Percentiles rank a stretch among this genome's conserved stretches.
phyloP scores from a whole-genome alignment of 2,888 invertebrate species.

The Latrodectus hesperus region DNA sequence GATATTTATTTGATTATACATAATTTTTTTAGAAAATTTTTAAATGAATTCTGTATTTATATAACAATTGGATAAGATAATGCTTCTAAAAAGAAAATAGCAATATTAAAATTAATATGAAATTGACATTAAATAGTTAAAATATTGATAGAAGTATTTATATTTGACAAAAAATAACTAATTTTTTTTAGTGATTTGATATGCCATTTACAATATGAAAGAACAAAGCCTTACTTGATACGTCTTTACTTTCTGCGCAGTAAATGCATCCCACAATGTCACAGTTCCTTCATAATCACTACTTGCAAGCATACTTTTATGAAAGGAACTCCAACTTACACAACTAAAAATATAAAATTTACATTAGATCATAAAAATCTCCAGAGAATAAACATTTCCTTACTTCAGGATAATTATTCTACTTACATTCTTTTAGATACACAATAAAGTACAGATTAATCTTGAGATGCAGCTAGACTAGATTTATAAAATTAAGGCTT shows the following conservation, averaged over 20 bases:
- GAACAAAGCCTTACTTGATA: conserved; percentile 70
- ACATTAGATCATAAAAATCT: not conserved
- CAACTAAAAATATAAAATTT: conserved; percentile 79
- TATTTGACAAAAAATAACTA: no score
- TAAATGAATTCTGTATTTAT: no score
- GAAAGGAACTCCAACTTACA: conserved; percentile 94
- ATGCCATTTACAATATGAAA: not conserved
- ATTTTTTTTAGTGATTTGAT: no score
- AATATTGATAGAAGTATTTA: no score
- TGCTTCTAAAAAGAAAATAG: no score
- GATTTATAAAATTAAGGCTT: not conserved
- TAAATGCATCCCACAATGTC: conserved; percentile 91
- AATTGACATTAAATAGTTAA: no score
- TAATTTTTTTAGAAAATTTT: no score
- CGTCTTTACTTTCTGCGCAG: conserved; percentile 79
- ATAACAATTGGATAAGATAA: no score
- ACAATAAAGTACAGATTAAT: not conserved
- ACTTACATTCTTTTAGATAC: not conserved
- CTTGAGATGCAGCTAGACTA: not conserved
- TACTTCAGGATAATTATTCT: not conserved
- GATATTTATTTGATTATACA: no score
- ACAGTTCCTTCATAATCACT: conserved; percentile 96
- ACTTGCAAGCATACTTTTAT: conserved; percentile 89
- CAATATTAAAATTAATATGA: no score
- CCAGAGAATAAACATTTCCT: not conserved